Conservation (phyloP, 2,113 vertebrate species). For the Bolborhynchus lineola region DNA sequence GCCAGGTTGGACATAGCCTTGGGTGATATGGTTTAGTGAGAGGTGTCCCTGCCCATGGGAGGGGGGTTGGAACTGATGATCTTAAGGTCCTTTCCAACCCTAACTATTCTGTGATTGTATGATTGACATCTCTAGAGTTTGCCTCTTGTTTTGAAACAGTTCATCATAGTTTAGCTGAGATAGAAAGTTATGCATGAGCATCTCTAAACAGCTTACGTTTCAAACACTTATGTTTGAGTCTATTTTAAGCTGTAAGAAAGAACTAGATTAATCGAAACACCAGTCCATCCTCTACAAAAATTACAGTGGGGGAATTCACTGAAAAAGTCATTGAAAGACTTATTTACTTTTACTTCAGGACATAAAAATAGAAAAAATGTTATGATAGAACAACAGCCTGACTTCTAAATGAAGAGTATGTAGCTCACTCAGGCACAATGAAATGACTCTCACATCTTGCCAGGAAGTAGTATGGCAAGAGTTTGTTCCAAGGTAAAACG, state of each 20-base stretch:
- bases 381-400: background rate
- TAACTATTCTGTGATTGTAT: no score
- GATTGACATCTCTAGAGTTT: background rate
- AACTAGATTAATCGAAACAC: background rate
- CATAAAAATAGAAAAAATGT: background rate
- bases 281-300: background rate
- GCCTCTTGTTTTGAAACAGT: background rate
- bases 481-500: background rate
- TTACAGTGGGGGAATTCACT: background rate
- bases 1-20: no score
- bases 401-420: background rate
- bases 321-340: background rate
- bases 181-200: background rate
- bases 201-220: background rate
- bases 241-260: background rate
- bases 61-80: no score
- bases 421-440: background rate
- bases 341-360: background rate
- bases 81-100: no score
- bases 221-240: background rate
- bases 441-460: background rate
- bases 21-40: no score
- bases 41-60: no score
- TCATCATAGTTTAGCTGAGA: background rate
- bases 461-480: background rate